These are phyloP conservation scores for Protobothrops mucrosquamatus DNA, from an alignment of 2,113 vertebrate genomes.

Conservation along the genomic window DNA sequence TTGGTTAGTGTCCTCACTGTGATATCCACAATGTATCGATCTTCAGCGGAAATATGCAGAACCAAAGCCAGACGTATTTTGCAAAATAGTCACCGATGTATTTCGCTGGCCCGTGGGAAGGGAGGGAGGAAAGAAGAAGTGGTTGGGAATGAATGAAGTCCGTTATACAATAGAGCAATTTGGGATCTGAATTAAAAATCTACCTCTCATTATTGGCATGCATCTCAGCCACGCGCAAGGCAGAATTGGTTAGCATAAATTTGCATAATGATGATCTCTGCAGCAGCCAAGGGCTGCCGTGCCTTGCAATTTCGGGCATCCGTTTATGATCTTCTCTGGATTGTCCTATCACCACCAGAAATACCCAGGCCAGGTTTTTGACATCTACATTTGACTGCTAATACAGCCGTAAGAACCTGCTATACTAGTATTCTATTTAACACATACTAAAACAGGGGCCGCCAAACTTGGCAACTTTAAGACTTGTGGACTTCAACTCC, in stretches of 20 bases:
- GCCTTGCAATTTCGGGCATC: constrained; percentile 79
- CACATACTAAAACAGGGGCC: neutral
- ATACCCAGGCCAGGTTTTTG: neutral
- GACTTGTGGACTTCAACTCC: neutral
- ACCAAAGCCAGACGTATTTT: constrained; percentile 62
- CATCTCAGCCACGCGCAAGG: constrained; percentile 74
- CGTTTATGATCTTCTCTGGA: constrained; percentile 56
- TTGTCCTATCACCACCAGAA: constrained; percentile 1
- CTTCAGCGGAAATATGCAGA: constrained; percentile 73
- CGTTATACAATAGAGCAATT: constrained; percentile 73
- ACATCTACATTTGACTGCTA: neutral
- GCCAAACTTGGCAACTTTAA: neutral
- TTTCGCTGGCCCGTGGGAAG: constrained; percentile 38
- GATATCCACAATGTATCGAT: constrained; percentile 71
- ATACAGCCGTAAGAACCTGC: neutral
- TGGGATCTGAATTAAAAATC: constrained; percentile 82
- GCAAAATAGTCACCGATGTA: constrained; percentile 67
- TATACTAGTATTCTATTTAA: neutral
- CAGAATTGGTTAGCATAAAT: constrained; percentile 81
- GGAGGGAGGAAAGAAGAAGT: constrained; percentile 34
- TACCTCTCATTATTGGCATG: constrained; percentile 80
- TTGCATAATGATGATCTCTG: constrained; percentile 82
- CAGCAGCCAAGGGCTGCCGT: constrained; percentile 67
- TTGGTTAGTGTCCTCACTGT: constrained; percentile 60
- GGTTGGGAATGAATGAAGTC: constrained; percentile 57